Evolutionary conservation across 2,797 vertebrate species (phyloP), one percentile per base, ranked within the genome.

Genomic region (Eulemur rubriventer): DNA sequence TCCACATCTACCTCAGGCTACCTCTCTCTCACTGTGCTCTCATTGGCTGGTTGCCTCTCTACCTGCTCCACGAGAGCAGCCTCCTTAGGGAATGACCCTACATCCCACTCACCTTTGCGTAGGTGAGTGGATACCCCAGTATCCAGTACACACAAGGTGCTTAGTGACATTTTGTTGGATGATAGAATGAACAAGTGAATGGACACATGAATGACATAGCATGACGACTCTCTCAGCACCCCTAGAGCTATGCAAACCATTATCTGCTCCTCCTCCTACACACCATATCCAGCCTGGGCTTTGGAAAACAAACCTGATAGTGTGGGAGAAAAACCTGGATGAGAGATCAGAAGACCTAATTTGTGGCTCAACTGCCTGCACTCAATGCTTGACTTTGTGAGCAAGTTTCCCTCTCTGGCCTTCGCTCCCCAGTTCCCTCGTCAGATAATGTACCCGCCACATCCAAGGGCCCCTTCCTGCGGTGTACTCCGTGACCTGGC

Each of bases 401-500:
- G 52, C 0, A 2, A 63, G 26, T 46, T 72, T 75, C 48, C 50
- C 33, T 81, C 80, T 52, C 57, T 24, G 18, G 46, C 52, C 52
- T 73, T 33, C 14, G 4, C 38, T 11, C 26, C 13, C 26, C 6
- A 7, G 9, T 65, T 65, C 55, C 12, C 43, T 55, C 9, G 20
- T 70, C 72, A 50, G 46, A n/a, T 8, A 6, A 30, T 13, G 6
- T 26, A 7, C 10, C 41, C 1, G 0, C 26, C 69, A 18, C 1
- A 22, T 63, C 70, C 43, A 35, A 28, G 61, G 48, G 38, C 38
- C 26, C 43, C 16, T 63, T 84, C 12, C 30, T 1, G 12, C n/a
- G 46, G 10, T 4, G 0, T 24, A 22, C 33, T 33, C 52, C 0
- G 0, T 1, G 8, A 38, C 63, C 41, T 59, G 1, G 0, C 0